phyloP scores from a whole-genome alignment of 1,140 invertebrate species.

The Drosophila grimshawi region DNA sequence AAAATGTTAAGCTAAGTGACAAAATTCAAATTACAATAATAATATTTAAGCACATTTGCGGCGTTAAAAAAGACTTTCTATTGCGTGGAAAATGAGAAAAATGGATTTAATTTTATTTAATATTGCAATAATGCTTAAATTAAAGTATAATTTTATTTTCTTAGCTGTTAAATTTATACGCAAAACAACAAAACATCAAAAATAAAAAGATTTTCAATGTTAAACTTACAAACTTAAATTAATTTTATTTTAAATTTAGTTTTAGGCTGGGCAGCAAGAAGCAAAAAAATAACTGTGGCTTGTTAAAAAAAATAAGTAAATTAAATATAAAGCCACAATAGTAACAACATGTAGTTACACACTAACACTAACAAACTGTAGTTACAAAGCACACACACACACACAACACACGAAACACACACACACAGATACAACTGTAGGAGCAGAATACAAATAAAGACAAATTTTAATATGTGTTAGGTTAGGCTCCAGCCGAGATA shows the following conservation, averaged over 20 bases:
- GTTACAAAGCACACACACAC: constrained; percentile 43
- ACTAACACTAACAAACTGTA: constrained; percentile 38
- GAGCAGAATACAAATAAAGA: constrained; percentile 20
- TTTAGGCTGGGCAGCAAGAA: constrained; percentile 72
- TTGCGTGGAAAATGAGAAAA: constrained; percentile 53
- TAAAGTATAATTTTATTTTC: constrained; percentile 81
- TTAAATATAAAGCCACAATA: constrained; percentile 54
- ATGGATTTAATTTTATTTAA: constrained; percentile 75
- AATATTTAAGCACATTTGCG: constrained; percentile 77
- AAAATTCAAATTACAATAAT: constrained; percentile 74
- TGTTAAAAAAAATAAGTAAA: constrained; percentile 55
- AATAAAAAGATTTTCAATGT: constrained; percentile 82
- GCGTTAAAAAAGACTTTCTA: constrained; percentile 79
- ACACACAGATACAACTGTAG: constrained; percentile 24
- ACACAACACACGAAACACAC: constrained; percentile 10
- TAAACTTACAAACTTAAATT: constrained; percentile 69
- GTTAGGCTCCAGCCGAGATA: constrained; percentile 33
- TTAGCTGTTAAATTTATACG: constrained; percentile 82
- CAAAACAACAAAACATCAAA: constrained; percentile 66
- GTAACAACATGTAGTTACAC: constrained; percentile 48
- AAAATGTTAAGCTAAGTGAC: constrained; percentile 60
- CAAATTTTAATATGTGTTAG: constrained; percentile 33
- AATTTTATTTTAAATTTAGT: constrained; percentile 71
- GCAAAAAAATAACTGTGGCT: constrained; percentile 54
- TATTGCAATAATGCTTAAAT: constrained; percentile 77